Evolutionary conservation across 2,888 invertebrate species (phyloP).

Genomic region (Lycia hirtaria): DNA sequence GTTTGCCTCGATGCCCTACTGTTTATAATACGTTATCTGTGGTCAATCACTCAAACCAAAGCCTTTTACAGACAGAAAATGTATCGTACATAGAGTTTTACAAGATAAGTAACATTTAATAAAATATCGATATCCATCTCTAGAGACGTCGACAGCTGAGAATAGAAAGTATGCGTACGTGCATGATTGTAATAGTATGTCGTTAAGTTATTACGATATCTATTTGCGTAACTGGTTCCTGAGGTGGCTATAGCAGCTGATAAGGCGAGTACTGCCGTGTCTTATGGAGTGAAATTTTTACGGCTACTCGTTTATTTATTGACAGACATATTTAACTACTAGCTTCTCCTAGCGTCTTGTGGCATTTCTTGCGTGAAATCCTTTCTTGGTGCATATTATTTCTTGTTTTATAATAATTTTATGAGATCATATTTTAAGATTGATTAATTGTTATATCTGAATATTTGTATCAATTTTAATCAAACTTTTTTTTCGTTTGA

Average conservation of each 20-base stretch:
- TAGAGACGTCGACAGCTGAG: not conserved
- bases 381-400: not conserved
- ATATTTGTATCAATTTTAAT: no score
- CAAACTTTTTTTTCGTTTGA: no score
- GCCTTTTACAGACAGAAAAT: no score
- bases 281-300: conserved; percentile 20
- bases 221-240: conserved; percentile 35
- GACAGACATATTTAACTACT: not conserved
- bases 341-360: not conserved
- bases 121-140: no score
- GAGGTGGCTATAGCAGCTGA: conserved; percentile 24
- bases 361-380: not conserved
- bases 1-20: no score
- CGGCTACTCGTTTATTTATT: not conserved
- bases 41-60: no score
- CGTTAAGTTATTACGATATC: conserved; percentile 28
- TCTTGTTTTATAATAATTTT: no score
- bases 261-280: conserved; percentile 27
- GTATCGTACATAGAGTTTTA: no score
- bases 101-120: no score
- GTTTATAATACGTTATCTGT: no score
- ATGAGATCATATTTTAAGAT: no score
- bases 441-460: no score
- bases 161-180: conserved; percentile 46
- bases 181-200: conserved; percentile 23